Evolutionary conservation across 2,888 invertebrate species (phyloP).

Genomic region (Hymenopus coronatus): DNA sequence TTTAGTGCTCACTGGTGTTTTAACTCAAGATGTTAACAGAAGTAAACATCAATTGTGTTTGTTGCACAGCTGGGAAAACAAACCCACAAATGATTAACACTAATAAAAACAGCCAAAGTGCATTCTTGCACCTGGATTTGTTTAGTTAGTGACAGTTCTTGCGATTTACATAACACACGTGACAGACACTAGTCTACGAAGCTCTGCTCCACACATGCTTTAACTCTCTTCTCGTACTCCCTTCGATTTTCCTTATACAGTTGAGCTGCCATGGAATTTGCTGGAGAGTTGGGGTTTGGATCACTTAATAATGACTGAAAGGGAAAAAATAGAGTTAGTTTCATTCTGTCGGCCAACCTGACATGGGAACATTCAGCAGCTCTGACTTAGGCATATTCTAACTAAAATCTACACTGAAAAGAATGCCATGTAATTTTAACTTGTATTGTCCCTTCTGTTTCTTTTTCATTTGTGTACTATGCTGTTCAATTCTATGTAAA

Average conservation of each 20-base stretch:
- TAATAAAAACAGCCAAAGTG: slow-evolving; percentile 15
- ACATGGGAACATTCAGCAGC: not conserved
- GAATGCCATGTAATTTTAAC: not conserved
- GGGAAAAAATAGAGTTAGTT: slow-evolving; percentile 8
- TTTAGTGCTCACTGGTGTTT: not conserved
- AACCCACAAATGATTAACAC: slow-evolving; percentile 14
- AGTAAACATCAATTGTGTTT: not conserved
- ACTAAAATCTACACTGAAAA: not conserved
- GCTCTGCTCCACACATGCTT: slow-evolving; percentile 99
- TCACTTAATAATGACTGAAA: slow-evolving; percentile 96
- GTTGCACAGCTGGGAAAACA: slow-evolving; percentile 1
- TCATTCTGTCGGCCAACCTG: not conserved
- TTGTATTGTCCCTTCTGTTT: not conserved
- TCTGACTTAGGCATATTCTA: not conserved
- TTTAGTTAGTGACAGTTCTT: not conserved
- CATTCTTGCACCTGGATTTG: not conserved
- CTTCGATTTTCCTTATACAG: slow-evolving; percentile 98
- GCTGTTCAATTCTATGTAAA: too few relatives aligned
- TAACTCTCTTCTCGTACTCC: slow-evolving; percentile 99
- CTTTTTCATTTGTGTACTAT: too few relatives aligned
- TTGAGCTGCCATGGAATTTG: slow-evolving; percentile 98
- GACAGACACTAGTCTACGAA: slow-evolving; percentile 79
- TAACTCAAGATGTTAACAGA: not conserved
- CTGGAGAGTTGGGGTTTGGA: slow-evolving; percentile 99
- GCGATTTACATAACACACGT: not conserved